Conservation (phyloP, 1,140 invertebrate genomes). For the Drosophila watanabei region DNA sequence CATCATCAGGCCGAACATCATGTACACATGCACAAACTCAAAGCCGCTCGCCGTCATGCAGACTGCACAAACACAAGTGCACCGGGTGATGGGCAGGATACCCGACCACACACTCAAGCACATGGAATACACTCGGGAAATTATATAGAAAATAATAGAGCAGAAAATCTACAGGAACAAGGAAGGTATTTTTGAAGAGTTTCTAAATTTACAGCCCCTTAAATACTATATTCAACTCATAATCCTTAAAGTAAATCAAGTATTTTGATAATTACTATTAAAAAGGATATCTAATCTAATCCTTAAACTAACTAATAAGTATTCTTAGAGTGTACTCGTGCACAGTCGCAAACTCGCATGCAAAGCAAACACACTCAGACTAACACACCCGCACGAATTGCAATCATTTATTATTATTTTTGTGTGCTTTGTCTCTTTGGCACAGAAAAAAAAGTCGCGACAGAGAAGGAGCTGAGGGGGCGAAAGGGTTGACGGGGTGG, state of each 20-base stretch:
- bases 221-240: neutral
- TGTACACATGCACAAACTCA: conserved; percentile 67
- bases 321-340: conserved; percentile 19
- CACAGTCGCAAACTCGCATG: conserved; percentile 39
- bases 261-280: neutral
- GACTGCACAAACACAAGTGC: conserved; percentile 74
- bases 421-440: conserved; percentile 83
- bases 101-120: conserved; percentile 5
- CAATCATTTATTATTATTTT: conserved; percentile 84
- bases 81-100: conserved; percentile 19
- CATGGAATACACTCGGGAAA: neutral
- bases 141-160: neutral
- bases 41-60: conserved; percentile 70
- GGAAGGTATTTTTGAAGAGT: too few relatives aligned
- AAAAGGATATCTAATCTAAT: neutral
- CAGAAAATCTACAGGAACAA: neutral
- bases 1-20: conserved; percentile 38
- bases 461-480: conserved; percentile 18
- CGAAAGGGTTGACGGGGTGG: neutral
- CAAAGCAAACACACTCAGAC: conserved; percentile 38
- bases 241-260: neutral
- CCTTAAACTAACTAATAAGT: too few relatives aligned
- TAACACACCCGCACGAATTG: conserved; percentile 47
- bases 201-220: neutral
- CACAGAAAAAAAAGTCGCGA: conserved; percentile 78